These are phyloP conservation scores for Tenualosa thibaudeaui DNA, from an alignment of 2,797 vertebrate genomes.

Conservation along the genomic window DNA sequence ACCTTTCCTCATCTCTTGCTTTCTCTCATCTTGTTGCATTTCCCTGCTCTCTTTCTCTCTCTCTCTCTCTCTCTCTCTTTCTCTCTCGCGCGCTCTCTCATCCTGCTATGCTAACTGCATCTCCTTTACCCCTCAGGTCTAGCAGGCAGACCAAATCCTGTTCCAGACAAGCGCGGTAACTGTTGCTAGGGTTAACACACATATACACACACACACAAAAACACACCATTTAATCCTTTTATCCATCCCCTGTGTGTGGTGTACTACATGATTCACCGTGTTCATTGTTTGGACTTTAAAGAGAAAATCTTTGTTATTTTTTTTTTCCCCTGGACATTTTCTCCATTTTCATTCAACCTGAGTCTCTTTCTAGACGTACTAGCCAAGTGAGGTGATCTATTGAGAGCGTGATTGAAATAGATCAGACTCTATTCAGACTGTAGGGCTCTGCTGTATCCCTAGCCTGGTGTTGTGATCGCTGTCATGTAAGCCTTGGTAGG, in stretches of 20 bases:
- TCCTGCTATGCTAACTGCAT: conserved; percentile 60
- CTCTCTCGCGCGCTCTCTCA: conserved; percentile 22
- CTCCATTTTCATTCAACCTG: neutral
- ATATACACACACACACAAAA: conserved; percentile 42
- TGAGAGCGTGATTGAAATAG: conserved; percentile 55
- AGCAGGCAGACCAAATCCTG: conserved; percentile 71
- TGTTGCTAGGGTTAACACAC: conserved; percentile 61
- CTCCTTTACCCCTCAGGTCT: conserved; percentile 76
- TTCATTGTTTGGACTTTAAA: conserved; percentile 13
- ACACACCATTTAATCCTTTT: neutral
- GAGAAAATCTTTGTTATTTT: neutral
- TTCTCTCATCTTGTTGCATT: neutral
- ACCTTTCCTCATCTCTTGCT: neutral
- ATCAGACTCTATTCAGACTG: conserved; percentile 56
- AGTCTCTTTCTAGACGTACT: neutral
- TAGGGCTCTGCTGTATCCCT: conserved; percentile 24
- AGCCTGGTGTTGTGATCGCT: conserved; percentile 15
- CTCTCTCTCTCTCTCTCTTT: neutral
- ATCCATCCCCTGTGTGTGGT: conserved; percentile 39
- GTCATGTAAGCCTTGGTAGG: conserved; percentile 23
- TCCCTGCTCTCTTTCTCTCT: neutral
- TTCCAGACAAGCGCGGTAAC: conserved; percentile 77
- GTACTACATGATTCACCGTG: conserved; percentile 25
- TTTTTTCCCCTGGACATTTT: neutral
- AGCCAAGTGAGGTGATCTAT: conserved; percentile 63